These are phyloP conservation scores for Echinometra lucunter DNA, from an alignment of 53 echinoderm and acorn worm genomes.

Conservation along the genomic window DNA sequence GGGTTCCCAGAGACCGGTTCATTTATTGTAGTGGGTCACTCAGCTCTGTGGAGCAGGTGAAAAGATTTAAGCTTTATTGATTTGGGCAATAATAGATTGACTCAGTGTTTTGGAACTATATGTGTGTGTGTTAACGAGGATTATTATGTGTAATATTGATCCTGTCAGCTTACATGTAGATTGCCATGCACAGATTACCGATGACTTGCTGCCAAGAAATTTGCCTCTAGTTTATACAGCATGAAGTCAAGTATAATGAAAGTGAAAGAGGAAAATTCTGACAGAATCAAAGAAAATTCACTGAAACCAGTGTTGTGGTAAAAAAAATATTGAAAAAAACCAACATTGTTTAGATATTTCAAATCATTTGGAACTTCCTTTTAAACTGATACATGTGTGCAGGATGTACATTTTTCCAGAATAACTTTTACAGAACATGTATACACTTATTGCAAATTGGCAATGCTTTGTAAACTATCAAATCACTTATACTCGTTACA, in stretches of 20 bases:
- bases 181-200: not conserved
- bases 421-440: too few species aligned
- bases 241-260: not conserved
- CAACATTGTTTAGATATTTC: too few species aligned
- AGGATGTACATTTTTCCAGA: too few species aligned
- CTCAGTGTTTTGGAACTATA: not conserved
- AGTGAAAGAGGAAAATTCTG: not conserved
- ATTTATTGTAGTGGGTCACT: not conserved
- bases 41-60: not conserved
- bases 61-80: conserved; percentile 1
- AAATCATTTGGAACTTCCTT: too few species aligned
- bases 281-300: not conserved
- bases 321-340: too few species aligned
- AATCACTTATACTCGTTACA: too few species aligned
- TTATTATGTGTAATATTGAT: not conserved
- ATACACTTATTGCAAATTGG: too few species aligned
- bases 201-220: not conserved
- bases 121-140: not conserved
- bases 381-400: too few species aligned
- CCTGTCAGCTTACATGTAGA: not conserved
- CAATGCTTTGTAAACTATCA: too few species aligned
- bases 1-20: not conserved
- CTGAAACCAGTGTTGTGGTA: not conserved
- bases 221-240: not conserved
- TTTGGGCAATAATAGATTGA: conserved; percentile 8